phyloP scores from a whole-genome alignment of 1,140 invertebrate genomes.

The Hestina assimilis region DNA sequence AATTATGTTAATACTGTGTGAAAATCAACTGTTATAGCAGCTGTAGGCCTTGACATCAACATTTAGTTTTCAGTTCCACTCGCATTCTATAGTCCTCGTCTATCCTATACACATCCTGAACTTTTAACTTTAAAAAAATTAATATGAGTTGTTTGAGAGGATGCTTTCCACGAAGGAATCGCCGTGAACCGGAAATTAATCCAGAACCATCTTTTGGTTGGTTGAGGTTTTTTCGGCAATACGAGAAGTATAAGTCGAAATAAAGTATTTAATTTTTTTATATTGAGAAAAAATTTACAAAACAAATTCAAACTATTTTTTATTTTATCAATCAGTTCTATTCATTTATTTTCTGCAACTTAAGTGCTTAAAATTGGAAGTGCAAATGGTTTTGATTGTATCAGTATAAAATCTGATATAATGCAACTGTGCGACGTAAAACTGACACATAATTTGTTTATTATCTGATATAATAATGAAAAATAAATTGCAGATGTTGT shows the following conservation, averaged over 20 bases:
- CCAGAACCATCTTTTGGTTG: not conserved
- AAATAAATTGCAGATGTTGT: conserved; percentile 29
- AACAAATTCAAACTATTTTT: no score
- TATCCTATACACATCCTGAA: not conserved
- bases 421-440: no score
- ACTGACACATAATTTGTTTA: no score
- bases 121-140: no score
- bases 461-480: not conserved
- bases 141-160: not conserved
- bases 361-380: no score
- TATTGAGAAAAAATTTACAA: not conserved
- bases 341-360: no score
- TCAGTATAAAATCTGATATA: no score
- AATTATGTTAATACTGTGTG: conserved; percentile 20
- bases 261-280: no score
- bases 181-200: not conserved
- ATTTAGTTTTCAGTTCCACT: conserved; percentile 11
- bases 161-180: not conserved
- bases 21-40: conserved; percentile 14
- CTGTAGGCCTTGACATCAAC: conserved; percentile 16
- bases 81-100: not conserved
- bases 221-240: not conserved
- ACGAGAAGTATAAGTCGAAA: not conserved
- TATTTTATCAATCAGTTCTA: no score
- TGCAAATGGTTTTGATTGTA: no score